These are phyloP conservation scores for Plutella xylostella DNA, from an alignment of 2,888 invertebrate genomes.

Conservation along the genomic window DNA sequence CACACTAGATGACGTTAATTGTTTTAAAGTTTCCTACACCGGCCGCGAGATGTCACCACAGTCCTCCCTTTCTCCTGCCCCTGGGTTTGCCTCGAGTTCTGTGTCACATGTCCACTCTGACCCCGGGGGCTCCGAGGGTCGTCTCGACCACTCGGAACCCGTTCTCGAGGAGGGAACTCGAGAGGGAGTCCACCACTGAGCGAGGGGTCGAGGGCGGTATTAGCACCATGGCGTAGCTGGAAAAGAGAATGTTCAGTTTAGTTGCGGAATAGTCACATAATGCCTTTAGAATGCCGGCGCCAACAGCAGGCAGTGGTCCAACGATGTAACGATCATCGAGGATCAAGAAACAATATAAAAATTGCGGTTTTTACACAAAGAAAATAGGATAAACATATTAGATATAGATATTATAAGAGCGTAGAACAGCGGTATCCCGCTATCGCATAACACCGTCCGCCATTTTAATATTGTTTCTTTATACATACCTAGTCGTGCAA, in stretches of 20 bases:
- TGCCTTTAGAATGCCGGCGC: background rate
- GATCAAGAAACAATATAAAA: no score
- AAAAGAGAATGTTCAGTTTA: constrained; percentile 29
- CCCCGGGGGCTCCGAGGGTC: constrained; percentile 71
- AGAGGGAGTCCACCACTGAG: constrained; percentile 41
- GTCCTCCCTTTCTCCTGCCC: background rate
- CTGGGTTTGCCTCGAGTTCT: no score
- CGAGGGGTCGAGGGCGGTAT: constrained; percentile 50
- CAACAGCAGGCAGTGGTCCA: background rate
- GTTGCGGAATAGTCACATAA: background rate
- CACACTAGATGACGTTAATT: no score
- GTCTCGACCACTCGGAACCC: constrained; percentile 70
- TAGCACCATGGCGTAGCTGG: constrained; percentile 62
- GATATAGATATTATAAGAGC: no score
- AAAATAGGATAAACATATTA: background rate
- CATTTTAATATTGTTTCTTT: no score
- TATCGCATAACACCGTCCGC: no score
- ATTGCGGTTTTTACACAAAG: no score
- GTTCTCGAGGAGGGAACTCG: constrained; percentile 47
- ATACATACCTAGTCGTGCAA: no score
- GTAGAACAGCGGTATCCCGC: no score
- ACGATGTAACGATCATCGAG: background rate
- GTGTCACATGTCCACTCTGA: constrained; percentile 57
- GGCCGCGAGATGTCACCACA: no score
- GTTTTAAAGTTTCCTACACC: no score